A percentile compares a stretch with the other conserved stretches of the same genome.
phyloP scores from a whole-genome alignment of 2,113 vertebrate species.

The Morone chrysops region DNA sequence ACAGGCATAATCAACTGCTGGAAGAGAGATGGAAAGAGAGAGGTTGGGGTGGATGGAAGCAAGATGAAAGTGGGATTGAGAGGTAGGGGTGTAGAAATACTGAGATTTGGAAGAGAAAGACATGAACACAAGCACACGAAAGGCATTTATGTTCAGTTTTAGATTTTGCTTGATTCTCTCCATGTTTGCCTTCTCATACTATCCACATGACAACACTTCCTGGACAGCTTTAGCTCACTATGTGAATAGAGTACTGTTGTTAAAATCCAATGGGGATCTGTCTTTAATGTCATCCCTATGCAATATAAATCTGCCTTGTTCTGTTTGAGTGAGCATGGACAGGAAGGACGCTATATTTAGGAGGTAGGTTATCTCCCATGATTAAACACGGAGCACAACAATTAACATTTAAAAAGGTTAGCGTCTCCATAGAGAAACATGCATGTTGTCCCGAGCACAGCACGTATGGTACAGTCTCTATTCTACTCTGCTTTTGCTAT shows the following conservation, averaged over 20 bases:
- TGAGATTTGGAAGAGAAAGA: neutral
- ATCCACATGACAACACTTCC: neutral
- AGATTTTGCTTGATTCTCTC: slow-evolving; percentile 11
- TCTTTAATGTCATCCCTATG: slow-evolving; percentile 52
- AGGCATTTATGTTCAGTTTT: neutral
- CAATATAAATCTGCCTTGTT: slow-evolving; percentile 56
- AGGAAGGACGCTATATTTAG: slow-evolving; percentile 53
- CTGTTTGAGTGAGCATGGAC: neutral
- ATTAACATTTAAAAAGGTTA: slow-evolving; percentile 76
- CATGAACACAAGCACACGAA: neutral
- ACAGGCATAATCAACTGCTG: slow-evolving; percentile 68
- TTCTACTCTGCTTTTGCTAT: slow-evolving; percentile 19
- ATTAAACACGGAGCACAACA: slow-evolving; percentile 55
- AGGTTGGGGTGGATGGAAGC: neutral
- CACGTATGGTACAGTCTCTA: slow-evolving; percentile 28
- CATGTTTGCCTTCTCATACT: neutral
- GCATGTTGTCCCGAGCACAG: slow-evolving; percentile 25
- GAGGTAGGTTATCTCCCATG: slow-evolving; percentile 23
- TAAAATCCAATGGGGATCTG: neutral
- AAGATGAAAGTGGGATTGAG: slow-evolving; percentile 14
- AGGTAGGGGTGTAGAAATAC: slow-evolving; percentile 22
- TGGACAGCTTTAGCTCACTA: slow-evolving; percentile 14
- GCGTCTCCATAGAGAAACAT: slow-evolving; percentile 39
- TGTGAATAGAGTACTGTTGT: neutral
- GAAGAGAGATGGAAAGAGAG: slow-evolving; percentile 40